Base-by-base conservation (phyloP, 2,888 invertebrate species). In the Acanthoscelides obtectus region DNA sequence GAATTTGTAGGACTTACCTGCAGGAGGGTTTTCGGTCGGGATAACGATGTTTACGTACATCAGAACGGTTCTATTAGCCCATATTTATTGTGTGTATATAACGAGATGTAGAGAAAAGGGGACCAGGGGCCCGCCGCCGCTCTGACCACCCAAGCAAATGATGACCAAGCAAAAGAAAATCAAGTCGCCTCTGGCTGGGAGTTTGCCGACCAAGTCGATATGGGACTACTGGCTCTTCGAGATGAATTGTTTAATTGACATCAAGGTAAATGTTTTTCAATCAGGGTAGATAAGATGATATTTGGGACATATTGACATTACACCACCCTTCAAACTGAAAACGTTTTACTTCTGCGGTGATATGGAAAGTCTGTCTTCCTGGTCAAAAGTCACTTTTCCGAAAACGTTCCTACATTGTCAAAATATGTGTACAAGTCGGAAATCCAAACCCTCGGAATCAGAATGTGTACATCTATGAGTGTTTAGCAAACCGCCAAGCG, bases 71-170 rank as follows among this genome's bases (percentile, higher is more conserved):
- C 83, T 83, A 84, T 84, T 84, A 84, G 83, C 81, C 81, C 83
- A 81, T 84, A 83, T 84, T 83, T 84, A 84, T 83, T 83, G 83
- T 83, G 81, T 82, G 82, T 82, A 83, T 82, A 83, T 82, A 82
- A 66, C 66, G 22, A 66, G 66, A 66, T 20, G 22, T 20, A 66
- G 66, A 66, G 20, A 20, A 20, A 66, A 22, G 22, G 20, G 20
- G 22, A 20, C 8, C 19, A 63, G 63, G 63, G 63, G 63, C 19
- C 8, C 63, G 12, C 63, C 8, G 79, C 72, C 74, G 76, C 75
- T 77, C 75, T 80, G 81, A 79, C 81, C 81, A 80, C 74, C 80
- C 80, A 78, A 79, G 81, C 82, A 81, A 79, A 82, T 80, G 81
- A 81, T 80, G 80, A 78, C 78, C 77, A 66, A 66, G 22, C 21